Percentiles rank a stretch among this genome's conserved stretches.
phyloP scores from a whole-genome alignment of 2,113 vertebrate genomes.

The Leptocoma aspasia region DNA sequence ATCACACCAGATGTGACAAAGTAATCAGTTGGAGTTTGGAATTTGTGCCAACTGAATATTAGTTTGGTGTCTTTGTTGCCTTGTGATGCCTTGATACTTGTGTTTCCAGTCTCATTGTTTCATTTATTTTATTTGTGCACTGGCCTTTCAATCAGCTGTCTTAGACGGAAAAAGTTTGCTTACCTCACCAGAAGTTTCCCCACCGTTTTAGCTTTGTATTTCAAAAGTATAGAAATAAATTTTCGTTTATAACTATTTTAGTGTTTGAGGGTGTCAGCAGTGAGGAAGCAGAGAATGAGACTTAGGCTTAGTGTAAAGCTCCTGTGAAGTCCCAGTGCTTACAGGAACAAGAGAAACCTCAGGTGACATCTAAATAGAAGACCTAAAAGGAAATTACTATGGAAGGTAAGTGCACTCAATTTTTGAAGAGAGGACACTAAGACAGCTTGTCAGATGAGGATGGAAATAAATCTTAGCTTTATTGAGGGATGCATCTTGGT shows the following conservation, averaged over 20 bases:
- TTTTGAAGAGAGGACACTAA: neutral
- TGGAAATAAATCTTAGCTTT: neutral
- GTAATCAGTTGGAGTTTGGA: neutral
- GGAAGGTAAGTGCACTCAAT: neutral
- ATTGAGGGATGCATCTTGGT: neutral
- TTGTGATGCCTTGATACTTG: neutral
- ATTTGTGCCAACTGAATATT: neutral
- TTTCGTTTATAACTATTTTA: neutral
- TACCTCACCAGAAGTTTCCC: neutral
- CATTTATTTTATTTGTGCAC: neutral
- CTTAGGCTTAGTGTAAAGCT: neutral
- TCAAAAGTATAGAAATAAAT: neutral
- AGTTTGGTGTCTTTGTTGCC: neutral
- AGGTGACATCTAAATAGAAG: neutral
- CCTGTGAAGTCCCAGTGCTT: neutral
- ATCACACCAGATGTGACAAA: neutral
- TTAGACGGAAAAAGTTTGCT: neutral
- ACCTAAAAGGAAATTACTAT: neutral
- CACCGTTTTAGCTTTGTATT: neutral
- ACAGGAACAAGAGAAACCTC: neutral
- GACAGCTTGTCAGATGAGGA: neutral
- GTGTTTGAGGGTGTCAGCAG: neutral
- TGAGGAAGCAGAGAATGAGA: neutral
- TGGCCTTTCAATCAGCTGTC: neutral
- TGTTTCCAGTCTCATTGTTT: neutral